Percentiles rank a stretch among this genome's conserved stretches.
phyloP scores from a whole-genome alignment of 2,888 invertebrate genomes.

The Epirrita christyi region DNA sequence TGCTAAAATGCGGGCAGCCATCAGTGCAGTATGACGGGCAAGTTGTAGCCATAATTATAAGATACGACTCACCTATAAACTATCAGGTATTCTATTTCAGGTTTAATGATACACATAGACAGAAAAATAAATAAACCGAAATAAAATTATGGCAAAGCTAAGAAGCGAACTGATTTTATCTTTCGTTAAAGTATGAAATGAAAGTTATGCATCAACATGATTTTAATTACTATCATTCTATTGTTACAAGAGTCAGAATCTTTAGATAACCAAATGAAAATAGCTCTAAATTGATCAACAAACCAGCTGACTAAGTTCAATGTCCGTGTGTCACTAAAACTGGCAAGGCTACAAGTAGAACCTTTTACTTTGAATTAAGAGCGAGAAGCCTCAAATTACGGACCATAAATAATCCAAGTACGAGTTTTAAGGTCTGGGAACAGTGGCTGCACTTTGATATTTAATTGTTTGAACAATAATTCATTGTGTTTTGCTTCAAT shows the following conservation, averaged over 20 bases:
- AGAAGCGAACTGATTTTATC: too few species aligned
- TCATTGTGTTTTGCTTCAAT: constrained; percentile 36
- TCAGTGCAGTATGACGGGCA: constrained; percentile 51
- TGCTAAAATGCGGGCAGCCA: constrained; percentile 40
- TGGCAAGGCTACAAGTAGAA: constrained; percentile 64
- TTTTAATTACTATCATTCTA: too few species aligned
- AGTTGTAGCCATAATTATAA: constrained; percentile 49
- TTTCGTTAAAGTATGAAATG: too few species aligned
- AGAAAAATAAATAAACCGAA: neutral
- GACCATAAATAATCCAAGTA: constrained; percentile 69
- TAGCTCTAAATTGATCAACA: neutral
- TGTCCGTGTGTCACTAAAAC: constrained; percentile 56
- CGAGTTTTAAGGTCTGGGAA: constrained; percentile 61
- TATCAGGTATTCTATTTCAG: constrained; percentile 4
- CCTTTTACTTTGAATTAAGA: constrained; percentile 74
- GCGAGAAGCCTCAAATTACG: constrained; percentile 62
- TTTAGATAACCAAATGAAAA: constrained; percentile 5
- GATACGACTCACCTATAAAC: neutral
- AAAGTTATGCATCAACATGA: too few species aligned
- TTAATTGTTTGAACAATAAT: constrained; percentile 35
- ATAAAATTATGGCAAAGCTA: too few species aligned
- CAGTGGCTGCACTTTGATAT: constrained; percentile 44
- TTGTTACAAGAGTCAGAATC: neutral
- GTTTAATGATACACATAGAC: constrained; percentile 4
- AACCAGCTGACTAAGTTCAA: constrained; percentile 12